Percentiles rank a stretch among this genome's conserved stretches.
Evolutionary conservation across 1,140 invertebrate species (phyloP).

Genomic region (Scaptomyza hsui): DNA sequence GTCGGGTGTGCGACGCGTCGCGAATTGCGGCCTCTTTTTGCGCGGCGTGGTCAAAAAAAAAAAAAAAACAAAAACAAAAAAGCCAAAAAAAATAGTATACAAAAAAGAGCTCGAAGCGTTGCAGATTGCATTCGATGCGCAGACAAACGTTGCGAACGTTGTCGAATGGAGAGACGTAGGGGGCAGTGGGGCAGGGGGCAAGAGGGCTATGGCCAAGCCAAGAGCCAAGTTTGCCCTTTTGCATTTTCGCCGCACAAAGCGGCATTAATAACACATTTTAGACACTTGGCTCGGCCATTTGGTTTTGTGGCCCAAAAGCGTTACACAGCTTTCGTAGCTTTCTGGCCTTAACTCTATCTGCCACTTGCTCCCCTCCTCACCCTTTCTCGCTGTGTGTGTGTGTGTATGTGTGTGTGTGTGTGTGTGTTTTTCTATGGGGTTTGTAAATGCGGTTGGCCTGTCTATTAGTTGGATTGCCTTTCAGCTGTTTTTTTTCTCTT

Average conservation of each 20-base stretch:
- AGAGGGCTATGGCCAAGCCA: conserved; percentile 34
- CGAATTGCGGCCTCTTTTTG: conserved; percentile 56
- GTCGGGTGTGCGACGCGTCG: conserved; percentile 46
- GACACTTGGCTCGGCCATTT: conserved; percentile 42
- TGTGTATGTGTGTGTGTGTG: neutral
- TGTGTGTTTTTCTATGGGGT: neutral
- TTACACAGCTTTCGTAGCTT: conserved; percentile 8
- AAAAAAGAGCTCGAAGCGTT: conserved; percentile 71
- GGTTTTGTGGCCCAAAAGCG: conserved; percentile 35
- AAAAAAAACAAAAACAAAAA: neutral
- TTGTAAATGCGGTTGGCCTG: conserved; percentile 19
- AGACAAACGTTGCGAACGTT: conserved; percentile 37
- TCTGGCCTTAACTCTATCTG: neutral
- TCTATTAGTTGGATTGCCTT: conserved; percentile 59
- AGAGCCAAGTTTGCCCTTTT: conserved; percentile 52
- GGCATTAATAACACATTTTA: conserved; percentile 76
- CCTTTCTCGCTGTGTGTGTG: neutral
- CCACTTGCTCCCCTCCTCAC: conserved; percentile 3
- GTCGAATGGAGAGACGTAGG: conserved; percentile 20
- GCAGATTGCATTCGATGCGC: conserved; percentile 79
- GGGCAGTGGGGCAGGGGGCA: neutral
- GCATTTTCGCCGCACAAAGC: conserved; percentile 44
- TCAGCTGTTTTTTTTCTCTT: too few relatives aligned
- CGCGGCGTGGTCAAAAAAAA: conserved; percentile 55
- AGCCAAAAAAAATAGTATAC: too few relatives aligned